Evolutionary conservation across 1,140 invertebrate genomes (phyloP).

Genomic region (Helicoverpa zea): DNA sequence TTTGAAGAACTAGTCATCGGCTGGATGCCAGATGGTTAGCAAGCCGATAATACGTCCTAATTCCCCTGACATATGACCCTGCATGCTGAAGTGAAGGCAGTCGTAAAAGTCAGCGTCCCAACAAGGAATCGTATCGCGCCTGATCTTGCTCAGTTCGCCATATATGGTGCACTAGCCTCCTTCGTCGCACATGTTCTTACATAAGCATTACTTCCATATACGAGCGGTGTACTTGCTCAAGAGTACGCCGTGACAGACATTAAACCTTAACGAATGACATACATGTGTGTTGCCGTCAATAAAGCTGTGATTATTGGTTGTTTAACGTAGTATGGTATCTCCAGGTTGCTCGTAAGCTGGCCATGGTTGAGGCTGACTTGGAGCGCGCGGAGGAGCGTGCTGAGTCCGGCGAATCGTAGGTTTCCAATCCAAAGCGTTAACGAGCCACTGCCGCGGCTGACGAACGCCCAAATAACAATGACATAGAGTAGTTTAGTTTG

Average conservation of each 20-base stretch:
- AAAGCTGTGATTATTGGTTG: conserved; percentile 51
- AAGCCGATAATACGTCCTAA: conserved; percentile 73
- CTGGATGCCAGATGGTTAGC: conserved; percentile 51
- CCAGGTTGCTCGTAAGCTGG: conserved; percentile 99
- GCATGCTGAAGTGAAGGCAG: conserved; percentile 76
- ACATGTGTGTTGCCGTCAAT: conserved; percentile 54
- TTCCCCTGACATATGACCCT: conserved; percentile 83
- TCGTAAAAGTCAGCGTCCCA: conserved; percentile 78
- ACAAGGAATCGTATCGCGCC: conserved; percentile 75
- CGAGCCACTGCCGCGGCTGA: conserved; percentile 54
- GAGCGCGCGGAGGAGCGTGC: conserved; percentile 99
- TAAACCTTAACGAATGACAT: conserved; percentile 50
- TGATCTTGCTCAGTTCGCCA: conserved; percentile 78
- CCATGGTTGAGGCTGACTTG: conserved; percentile 99
- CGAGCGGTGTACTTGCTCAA: conserved; percentile 71
- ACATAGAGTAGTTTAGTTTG: conserved; percentile 44
- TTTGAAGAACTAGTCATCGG: conserved; percentile 34
- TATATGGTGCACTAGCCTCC: conserved; percentile 76
- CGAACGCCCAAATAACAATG: conserved; percentile 46
- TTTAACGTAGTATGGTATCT: conserved; percentile 74
- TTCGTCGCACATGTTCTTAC: conserved; percentile 78
- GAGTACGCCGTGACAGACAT: conserved; percentile 52
- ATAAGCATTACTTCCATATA: conserved; percentile 82
- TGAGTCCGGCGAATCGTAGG: conserved; percentile 99
- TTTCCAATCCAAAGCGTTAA: conserved; percentile 80